Evolutionary conservation across 2,888 invertebrate genomes (phyloP).

Genomic region (Axea sp.): DNA sequence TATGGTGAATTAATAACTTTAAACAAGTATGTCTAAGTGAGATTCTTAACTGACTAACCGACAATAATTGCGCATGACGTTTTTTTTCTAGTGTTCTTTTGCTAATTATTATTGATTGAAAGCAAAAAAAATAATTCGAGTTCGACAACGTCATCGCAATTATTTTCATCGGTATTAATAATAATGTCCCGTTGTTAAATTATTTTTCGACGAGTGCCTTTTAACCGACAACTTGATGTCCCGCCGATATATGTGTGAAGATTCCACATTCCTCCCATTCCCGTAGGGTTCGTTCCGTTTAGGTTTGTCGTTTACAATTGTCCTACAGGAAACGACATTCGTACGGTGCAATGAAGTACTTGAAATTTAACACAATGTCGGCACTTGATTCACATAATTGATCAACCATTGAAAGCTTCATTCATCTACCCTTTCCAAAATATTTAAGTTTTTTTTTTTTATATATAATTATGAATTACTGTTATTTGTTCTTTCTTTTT

Average conservation of each 20-base stretch:
- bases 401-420: constrained; percentile 34
- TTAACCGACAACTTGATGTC: constrained; percentile 67
- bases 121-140: too few relatives aligned
- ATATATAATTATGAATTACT: constrained; percentile 1
- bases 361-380: constrained; percentile 34
- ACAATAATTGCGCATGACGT: constrained; percentile 77
- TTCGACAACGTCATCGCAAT: constrained; percentile 66
- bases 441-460: constrained; percentile 4
- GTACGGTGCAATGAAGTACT: constrained; percentile 27
- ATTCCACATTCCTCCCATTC: constrained; percentile 58
- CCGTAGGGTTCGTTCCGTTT: constrained; percentile 23
- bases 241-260: constrained; percentile 67
- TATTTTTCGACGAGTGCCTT: constrained; percentile 78
- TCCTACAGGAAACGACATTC: constrained; percentile 11
- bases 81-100: constrained; percentile 37
- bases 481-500: constrained; percentile 5
- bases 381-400: constrained; percentile 29
- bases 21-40: constrained; percentile 76
- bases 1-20: constrained; percentile 72
- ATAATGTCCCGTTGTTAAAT: constrained; percentile 58
- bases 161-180: constrained; percentile 24
- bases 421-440: constrained; percentile 14
- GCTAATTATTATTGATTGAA: constrained; percentile 44
- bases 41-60: constrained; percentile 73
- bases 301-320: constrained; percentile 5